Percentiles rank a stretch among this genome's conserved stretches.
These are phyloP conservation scores for Echeneis naucrates DNA, from an alignment of 2,797 vertebrate species.

Conservation along the genomic window DNA sequence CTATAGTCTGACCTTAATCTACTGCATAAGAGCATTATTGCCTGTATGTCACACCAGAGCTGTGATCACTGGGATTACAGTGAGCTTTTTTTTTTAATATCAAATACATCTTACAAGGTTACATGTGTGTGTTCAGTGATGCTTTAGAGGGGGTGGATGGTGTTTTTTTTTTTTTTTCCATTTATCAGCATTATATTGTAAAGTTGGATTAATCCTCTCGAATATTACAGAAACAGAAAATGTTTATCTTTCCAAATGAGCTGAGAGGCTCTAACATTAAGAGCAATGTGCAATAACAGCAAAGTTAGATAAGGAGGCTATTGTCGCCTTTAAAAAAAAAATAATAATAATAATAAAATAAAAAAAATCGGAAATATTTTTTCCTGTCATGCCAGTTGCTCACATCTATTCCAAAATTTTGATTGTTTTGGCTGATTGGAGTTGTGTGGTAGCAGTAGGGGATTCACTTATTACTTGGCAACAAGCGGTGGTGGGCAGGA, in stretches of 20 bases:
- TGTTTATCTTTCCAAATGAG: neutral
- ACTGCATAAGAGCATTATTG: conserved; percentile 65
- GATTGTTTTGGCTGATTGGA: neutral
- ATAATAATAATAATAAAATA: too few relatives aligned
- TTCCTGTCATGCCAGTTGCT: neutral
- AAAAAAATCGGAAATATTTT: too few relatives aligned
- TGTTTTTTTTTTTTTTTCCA: neutral
- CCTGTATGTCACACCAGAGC: conserved; percentile 57
- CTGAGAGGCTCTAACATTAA: neutral
- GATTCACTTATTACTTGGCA: neutral
- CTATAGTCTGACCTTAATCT: conserved; percentile 69
- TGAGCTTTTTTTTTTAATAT: conserved; percentile 37
- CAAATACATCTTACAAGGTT: conserved; percentile 51
- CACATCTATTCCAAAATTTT: neutral
- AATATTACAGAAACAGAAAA: neutral
- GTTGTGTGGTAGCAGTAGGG: neutral
- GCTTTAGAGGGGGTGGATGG: neutral
- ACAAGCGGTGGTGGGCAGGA: neutral
- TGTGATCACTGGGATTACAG: conserved; percentile 65
- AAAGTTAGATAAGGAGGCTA: neutral
- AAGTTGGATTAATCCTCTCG: conserved; percentile 20
- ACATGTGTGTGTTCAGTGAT: conserved; percentile 3
- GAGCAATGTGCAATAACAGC: neutral
- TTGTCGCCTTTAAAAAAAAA: neutral
- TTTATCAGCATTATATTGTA: conserved; percentile 21